Evolutionary conservation across 2,113 vertebrate genomes (phyloP).

Genomic region (Neoarius graeffei): DNA sequence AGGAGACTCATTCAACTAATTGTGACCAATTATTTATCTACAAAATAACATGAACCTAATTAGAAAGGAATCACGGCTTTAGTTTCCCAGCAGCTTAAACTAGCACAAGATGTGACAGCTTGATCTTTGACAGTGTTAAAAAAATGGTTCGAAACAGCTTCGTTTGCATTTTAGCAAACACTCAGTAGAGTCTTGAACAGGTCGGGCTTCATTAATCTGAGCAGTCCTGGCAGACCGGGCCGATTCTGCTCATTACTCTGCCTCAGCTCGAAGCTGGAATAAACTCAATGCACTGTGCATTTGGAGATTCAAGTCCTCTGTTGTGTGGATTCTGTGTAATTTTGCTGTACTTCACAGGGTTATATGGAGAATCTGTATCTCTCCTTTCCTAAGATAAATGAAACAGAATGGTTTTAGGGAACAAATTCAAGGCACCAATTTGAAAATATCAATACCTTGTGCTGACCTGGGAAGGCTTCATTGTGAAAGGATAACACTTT

Average conservation of each 20-base stretch:
- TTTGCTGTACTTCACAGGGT: constrained; percentile 19
- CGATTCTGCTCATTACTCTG: constrained; percentile 70
- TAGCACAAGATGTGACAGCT: not conserved
- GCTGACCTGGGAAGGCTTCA: constrained; percentile 5
- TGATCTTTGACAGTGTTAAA: constrained; percentile 10
- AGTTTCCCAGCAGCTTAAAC: not conserved
- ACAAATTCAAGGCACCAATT: not conserved
- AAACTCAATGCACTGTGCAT: constrained; percentile 21
- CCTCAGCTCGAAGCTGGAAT: constrained; percentile 48
- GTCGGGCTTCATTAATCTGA: constrained; percentile 72
- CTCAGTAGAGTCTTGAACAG: constrained; percentile 64
- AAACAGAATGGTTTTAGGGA: not conserved
- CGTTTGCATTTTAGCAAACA: constrained; percentile 58
- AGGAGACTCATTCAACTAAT: not conserved
- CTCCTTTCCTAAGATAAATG: not conserved
- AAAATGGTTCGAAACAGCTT: constrained; percentile 16
- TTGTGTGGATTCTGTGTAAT: not conserved
- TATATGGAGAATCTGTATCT: not conserved
- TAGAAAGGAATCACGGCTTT: not conserved
- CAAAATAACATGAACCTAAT: not conserved
- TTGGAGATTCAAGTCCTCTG: constrained; percentile 11
- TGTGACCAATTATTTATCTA: not conserved
- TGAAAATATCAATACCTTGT: constrained; percentile 10
- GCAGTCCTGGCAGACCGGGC: constrained; percentile 60
- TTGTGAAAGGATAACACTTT: constrained; percentile 30